phyloP scores from a whole-genome alignment of 2,113 vertebrate genomes.

The Tragelaphus imberbis region DNA sequence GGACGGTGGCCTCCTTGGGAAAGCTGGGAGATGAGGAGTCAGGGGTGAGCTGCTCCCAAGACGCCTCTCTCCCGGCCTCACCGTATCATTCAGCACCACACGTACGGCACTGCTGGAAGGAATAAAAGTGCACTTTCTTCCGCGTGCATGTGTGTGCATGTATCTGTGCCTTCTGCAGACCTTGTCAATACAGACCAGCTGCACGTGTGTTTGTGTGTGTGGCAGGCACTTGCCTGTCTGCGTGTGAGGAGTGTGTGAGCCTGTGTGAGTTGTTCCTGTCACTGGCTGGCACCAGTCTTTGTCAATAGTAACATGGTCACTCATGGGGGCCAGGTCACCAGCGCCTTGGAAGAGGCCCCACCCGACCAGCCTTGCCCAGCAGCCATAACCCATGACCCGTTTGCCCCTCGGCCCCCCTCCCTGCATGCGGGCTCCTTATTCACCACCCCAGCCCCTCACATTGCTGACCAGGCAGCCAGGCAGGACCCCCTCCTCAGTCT shows the following conservation, averaged over 20 bases:
- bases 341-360: neutral
- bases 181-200: neutral
- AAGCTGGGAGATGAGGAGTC: neutral
- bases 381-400: neutral
- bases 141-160: accelerated
- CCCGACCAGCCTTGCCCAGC: neutral
- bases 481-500: neutral
- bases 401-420: neutral
- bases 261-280: neutral
- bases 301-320: neutral
- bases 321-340: neutral
- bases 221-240: neutral
- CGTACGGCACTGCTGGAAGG: accelerated
- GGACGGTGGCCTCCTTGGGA: neutral
- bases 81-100: neutral
- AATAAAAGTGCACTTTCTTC: neutral
- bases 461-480: neutral
- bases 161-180: neutral
- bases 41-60: neutral
- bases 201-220: neutral
- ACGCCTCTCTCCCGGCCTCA: neutral
- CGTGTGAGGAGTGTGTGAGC: neutral
- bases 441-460: neutral
- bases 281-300: neutral
- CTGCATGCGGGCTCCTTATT: neutral